Evolutionary conservation across 53 echinoderm and acorn worm species (phyloP), one percentile per base, ranked within the genome.

Genomic region (Hippasteria phrygiana): DNA sequence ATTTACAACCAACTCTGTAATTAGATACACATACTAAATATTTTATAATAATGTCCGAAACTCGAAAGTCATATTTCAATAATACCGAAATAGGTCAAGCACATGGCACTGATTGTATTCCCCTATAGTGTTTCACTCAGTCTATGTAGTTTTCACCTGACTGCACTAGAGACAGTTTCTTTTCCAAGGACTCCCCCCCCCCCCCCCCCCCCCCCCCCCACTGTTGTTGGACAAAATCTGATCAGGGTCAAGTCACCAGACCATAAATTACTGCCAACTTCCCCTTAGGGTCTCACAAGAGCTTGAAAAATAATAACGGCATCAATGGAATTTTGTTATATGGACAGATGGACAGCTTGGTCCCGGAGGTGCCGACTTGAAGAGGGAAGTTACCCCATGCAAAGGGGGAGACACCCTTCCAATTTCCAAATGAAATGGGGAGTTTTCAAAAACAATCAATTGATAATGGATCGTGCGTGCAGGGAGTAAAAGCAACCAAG

Each of bases 221-320:
- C 39, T 39, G 47, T 12, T 20, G 40, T 6, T 8, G 28, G 66
- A 83, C 65, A 66, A 41, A 45, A 62, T 31, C 79, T 22, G 33
- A 46, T 16, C 75, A 85, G 51, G 50, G 85, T 71, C 33, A 81
- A 63, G 42, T 51, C 71, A 4, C 24, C 26, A 16, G 38, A 34
- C 85, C 85, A 85, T 85, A 85, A 85, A 85, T 85, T 45, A 70
- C 27, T 9, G 34, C 20, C 5, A 42, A 18, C 31, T 35, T 43
- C 35, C 51, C 85, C 85, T 71, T 50, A 35, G 81, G 37, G 70
- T 69, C 71, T 70, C 65, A 64, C 59, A 53, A 47, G 43, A 63
- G 62, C 14, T 37, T 26, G 42, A 31, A 80, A 27, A 42, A 65
- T 43, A 82, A 82, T 45, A 18, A 22, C 43, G 31, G 50, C 79